phyloP scores from a whole-genome alignment of 2,797 vertebrate genomes.

The Benthosema pterotum region DNA sequence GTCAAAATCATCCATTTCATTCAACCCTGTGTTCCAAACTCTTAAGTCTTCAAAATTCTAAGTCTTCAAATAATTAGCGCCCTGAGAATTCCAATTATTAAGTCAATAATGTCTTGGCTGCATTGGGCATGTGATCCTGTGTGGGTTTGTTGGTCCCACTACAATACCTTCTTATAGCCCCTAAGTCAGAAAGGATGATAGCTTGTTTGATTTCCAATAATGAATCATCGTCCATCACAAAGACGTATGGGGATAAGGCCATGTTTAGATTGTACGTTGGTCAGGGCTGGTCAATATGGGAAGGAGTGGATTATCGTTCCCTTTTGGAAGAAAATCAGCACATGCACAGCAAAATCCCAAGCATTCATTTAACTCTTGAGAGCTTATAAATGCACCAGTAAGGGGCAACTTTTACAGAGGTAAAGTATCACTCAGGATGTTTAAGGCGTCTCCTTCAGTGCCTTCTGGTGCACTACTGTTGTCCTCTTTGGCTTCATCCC shows the following conservation, averaged over 20 bases:
- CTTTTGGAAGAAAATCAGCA: slow-evolving; percentile 6
- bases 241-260: slow-evolving; percentile 10
- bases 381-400: too few relatives aligned
- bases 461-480: neutral
- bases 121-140: slow-evolving; percentile 15
- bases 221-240: slow-evolving; percentile 29
- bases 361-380: too few relatives aligned
- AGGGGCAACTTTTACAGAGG: neutral
- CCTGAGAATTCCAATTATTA: slow-evolving; percentile 20
- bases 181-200: slow-evolving; percentile 29
- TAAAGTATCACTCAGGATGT: neutral
- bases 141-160: slow-evolving; percentile 30
- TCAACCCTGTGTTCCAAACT: neutral
- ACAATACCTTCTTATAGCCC: slow-evolving; percentile 7
- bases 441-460: slow-evolving; percentile 7
- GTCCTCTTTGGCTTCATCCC: neutral
- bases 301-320: slow-evolving; percentile 14
- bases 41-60: slow-evolving; percentile 20
- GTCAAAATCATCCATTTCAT: neutral
- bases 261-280: neutral
- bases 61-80: slow-evolving; percentile 14
- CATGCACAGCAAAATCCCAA: neutral
- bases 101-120: slow-evolving; percentile 39
- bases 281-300: slow-evolving; percentile 3
- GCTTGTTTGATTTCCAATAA: slow-evolving; percentile 54